Evolutionary conservation across 2,113 vertebrate species (phyloP).

Genomic region (Misgurnus mizolepis): DNA sequence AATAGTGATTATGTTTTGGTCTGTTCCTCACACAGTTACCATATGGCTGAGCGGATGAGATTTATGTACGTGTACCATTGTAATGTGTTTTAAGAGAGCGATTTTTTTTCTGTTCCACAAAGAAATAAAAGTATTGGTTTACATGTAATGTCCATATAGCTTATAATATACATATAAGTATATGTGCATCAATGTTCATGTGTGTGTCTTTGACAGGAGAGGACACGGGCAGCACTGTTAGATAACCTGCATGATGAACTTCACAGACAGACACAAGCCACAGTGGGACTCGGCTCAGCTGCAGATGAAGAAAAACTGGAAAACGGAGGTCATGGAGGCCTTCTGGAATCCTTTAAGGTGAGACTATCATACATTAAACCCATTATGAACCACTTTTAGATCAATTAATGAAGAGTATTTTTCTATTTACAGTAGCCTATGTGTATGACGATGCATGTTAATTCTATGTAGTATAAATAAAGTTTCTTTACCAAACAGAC

Average conservation of each 20-base stretch:
- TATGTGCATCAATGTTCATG: slow-evolving; percentile 23
- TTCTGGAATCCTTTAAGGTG: slow-evolving; percentile 95
- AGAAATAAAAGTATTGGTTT: no score
- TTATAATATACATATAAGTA: not conserved
- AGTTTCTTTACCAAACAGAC: no score
- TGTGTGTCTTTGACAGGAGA: slow-evolving; percentile 74
- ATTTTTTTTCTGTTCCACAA: no score
- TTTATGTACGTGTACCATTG: no score
- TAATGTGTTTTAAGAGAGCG: no score
- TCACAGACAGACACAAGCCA: slow-evolving; percentile 87
- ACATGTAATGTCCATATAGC: no score
- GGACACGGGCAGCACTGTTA: slow-evolving; percentile 85
- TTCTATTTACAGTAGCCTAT: no score
- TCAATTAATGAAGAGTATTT: no score
- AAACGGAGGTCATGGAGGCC: slow-evolving; percentile 86
- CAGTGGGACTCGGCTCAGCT: slow-evolving; percentile 81
- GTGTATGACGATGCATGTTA: no score
- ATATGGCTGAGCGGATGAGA: no score
- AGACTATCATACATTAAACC: slow-evolving; percentile 29
- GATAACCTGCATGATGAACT: slow-evolving; percentile 93
- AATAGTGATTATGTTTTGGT: not conserved
- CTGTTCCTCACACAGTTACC: not conserved
- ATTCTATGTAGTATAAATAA: no score
- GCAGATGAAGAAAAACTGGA: slow-evolving; percentile 89
- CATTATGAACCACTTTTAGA: no score